Base-by-base conservation (phyloP, 2,888 invertebrate species). In the Cactoblastis cactorum region DNA sequence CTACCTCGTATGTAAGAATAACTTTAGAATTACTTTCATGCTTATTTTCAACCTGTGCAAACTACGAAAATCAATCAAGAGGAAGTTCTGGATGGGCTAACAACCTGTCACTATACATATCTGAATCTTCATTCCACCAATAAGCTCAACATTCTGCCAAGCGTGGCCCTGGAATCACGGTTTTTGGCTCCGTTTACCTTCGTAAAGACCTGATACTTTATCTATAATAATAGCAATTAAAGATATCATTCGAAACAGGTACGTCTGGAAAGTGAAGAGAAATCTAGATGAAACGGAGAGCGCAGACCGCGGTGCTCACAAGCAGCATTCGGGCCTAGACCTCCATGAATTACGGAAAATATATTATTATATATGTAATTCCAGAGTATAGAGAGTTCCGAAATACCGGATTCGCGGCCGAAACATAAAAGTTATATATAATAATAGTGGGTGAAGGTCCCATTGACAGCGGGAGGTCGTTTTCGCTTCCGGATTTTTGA, bases 281-380 rank as follows among this genome's bases (percentile, higher is more conserved):
- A 41, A 49, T 34, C 41, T 49, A 14, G 37, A 33, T 33, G 19
- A 49, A 41, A 41, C 18, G 32, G 41, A 41, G 18, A 41, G 49
- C 41, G 1, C 18, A 8, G 46, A 4, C 32, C 4, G 35, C 37
- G 37, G 0, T 14, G 33, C 41, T 61, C 60, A 62, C 64, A 67
- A 65, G 65, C 67, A 68, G 69, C 71, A 86, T 81, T 77, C 81
- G 73, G 88, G 87, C 83, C 87, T 87, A 89, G 88, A 87, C 74
- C 75, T 72, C 75, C 73, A 81, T 88, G 87, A 86, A 85, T 88
- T 87, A 89, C 87, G 83, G 84, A 87, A 79, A 81, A 79, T 82
- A 86, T 84, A 83, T 85, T 82, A 83, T 85, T 86, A n/a, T n/a
- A n/a, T n/a, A n/a, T n/a, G n/a, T n/a, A n/a, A 87, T 86, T 86